phyloP scores from a whole-genome alignment of 2,888 invertebrate genomes.

The Perithous albicinctus region DNA sequence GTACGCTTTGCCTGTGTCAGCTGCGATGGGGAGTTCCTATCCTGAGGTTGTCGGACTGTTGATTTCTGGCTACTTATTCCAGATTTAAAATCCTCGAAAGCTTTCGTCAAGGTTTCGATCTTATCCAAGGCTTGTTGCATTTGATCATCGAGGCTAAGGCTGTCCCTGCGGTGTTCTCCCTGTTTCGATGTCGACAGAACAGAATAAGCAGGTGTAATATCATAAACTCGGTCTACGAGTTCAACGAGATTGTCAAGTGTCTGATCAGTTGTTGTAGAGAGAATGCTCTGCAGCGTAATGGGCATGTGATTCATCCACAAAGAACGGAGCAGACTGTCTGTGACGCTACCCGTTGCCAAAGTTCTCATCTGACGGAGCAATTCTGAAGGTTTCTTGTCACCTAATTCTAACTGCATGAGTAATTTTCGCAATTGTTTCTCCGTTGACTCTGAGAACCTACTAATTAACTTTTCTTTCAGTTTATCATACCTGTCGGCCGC shows the following conservation, averaged over 20 bases:
- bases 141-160: not conserved
- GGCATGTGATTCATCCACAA: conserved; percentile 8
- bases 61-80: not conserved
- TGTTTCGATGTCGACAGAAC: not conserved
- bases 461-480: not conserved
- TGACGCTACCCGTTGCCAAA: not conserved
- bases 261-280: not conserved
- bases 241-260: not conserved
- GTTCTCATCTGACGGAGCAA: not conserved
- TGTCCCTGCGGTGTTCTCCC: not conserved
- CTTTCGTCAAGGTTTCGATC: not conserved
- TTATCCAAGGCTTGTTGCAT: not conserved
- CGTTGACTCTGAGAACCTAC: not conserved
- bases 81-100: not conserved
- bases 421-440: not conserved
- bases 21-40: not conserved
- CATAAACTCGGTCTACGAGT: not conserved
- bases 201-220: not conserved
- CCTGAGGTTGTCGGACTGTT: not conserved
- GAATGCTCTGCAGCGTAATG: not conserved
- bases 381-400: not conserved
- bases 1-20: not conserved
- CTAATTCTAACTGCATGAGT: not conserved
- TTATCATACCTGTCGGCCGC: not conserved
- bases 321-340: not conserved